phyloP scores from a whole-genome alignment of 2,888 invertebrate genomes.

The Gymnocheta viridis region DNA sequence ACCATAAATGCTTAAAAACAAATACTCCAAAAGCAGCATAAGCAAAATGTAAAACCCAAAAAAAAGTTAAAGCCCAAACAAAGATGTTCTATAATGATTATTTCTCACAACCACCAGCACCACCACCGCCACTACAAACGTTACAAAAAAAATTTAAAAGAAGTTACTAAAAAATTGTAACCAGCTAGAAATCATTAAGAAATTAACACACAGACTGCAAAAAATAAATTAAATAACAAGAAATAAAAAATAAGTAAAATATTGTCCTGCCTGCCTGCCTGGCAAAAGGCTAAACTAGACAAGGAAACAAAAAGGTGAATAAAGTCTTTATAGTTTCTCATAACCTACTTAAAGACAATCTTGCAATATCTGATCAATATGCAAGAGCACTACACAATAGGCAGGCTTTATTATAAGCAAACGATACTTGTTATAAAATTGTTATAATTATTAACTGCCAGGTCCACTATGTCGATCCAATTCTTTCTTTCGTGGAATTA shows the following conservation, averaged over 20 bases:
- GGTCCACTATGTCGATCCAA: too few relatives aligned
- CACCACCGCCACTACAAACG: background rate
- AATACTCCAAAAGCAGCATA: slow-evolving; percentile 42
- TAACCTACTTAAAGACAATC: slow-evolving; percentile 57
- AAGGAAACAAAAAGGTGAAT: slow-evolving; percentile 23
- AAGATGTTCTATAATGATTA: slow-evolving; percentile 68
- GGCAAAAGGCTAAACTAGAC: background rate
- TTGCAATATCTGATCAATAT: slow-evolving; percentile 50
- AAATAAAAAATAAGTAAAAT: background rate
- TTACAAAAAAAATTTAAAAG: background rate
- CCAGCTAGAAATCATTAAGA: slow-evolving; percentile 63
- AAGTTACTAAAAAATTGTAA: slow-evolving; percentile 42
- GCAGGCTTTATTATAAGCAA: background rate
- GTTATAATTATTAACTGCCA: too few relatives aligned
- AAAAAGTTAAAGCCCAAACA: slow-evolving; percentile 26
- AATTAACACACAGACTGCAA: slow-evolving; percentile 60
- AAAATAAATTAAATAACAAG: background rate
- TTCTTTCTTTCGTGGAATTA: too few relatives aligned
- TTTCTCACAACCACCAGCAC: slow-evolving; percentile 48
- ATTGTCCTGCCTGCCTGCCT: slow-evolving; percentile 14
- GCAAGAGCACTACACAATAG: background rate
- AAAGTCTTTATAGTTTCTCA: slow-evolving; percentile 51
- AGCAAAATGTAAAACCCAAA: slow-evolving; percentile 33
- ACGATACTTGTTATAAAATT: background rate
- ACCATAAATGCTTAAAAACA: slow-evolving; percentile 80